Conservation (phyloP, 1,140 invertebrate species). For the Heliconius eleuchia region DNA sequence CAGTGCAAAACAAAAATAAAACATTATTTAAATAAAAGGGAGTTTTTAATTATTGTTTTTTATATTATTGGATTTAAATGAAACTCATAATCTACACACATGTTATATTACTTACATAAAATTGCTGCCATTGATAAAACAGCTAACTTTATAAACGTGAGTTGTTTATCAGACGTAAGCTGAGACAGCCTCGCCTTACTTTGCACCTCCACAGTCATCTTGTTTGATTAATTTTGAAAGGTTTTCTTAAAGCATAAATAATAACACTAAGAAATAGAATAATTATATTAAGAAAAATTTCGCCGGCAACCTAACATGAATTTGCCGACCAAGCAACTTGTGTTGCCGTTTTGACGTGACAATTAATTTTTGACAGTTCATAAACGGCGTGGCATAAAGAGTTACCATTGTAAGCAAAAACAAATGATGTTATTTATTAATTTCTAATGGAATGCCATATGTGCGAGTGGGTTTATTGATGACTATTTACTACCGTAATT, state of each 20-base stretch:
- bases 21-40: neutral
- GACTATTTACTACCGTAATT: too few species aligned
- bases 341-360: constrained; percentile 45
- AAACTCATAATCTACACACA: neutral
- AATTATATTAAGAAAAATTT: constrained; percentile 46
- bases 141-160: constrained; percentile 95
- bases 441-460: too few species aligned
- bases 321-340: constrained; percentile 48
- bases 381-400: constrained; percentile 67
- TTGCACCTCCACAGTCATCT: constrained; percentile 68
- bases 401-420: constrained; percentile 25
- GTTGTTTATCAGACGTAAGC: constrained; percentile 91
- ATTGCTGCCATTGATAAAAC: constrained; percentile 95
- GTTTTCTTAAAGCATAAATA: constrained; percentile 37
- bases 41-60: neutral
- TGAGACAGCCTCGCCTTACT: constrained; percentile 60
- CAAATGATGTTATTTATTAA: too few species aligned
- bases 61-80: neutral
- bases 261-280: constrained; percentile 33
- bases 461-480: too few species aligned
- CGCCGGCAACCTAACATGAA: constrained; percentile 67
- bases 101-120: constrained; percentile 89
- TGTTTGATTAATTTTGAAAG: constrained; percentile 30
- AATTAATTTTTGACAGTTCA: constrained; percentile 52
- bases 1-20: constrained; percentile 30